Conservation (phyloP, 2,888 invertebrate species). For the Pomacea canaliculata region DNA sequence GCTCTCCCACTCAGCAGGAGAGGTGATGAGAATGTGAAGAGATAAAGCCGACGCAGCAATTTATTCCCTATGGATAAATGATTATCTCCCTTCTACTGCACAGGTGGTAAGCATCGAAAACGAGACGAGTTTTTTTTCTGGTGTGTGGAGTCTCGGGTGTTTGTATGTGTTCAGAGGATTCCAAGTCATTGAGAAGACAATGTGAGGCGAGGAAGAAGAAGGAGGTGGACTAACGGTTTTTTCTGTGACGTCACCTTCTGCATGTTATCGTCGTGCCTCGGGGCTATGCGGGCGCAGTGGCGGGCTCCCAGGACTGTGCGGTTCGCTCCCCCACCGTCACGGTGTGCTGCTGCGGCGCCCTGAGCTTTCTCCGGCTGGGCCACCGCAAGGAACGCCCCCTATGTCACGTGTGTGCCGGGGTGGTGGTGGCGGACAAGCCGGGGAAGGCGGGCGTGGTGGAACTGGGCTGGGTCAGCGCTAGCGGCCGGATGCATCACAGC, state of each 20-base stretch:
- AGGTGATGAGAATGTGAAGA: too few relatives aligned
- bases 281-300: neutral
- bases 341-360: slow-evolving; percentile 27
- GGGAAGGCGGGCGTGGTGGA: slow-evolving; percentile 2
- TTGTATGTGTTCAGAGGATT: too few relatives aligned
- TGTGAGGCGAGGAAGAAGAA: neutral
- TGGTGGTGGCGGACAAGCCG: slow-evolving; percentile 11
- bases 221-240: neutral
- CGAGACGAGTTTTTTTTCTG: too few relatives aligned
- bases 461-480: slow-evolving; percentile 15
- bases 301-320: neutral
- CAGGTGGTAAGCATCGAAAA: too few relatives aligned
- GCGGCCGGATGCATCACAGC: slow-evolving; percentile 16
- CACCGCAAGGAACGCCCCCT: slow-evolving; percentile 23
- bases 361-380: slow-evolving; percentile 27
- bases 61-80: too few relatives aligned
- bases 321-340: slow-evolving; percentile 14
- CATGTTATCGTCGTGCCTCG: neutral
- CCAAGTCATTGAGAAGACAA: neutral
- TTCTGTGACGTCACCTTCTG: neutral
- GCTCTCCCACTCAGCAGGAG: too few relatives aligned
- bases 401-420: slow-evolving; percentile 22
- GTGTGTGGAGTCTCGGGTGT: too few relatives aligned
- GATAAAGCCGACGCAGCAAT: too few relatives aligned
- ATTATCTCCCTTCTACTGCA: too few relatives aligned